Evolutionary conservation across 1,140 invertebrate genomes (phyloP).

Genomic region (Sinonovacula constricta): DNA sequence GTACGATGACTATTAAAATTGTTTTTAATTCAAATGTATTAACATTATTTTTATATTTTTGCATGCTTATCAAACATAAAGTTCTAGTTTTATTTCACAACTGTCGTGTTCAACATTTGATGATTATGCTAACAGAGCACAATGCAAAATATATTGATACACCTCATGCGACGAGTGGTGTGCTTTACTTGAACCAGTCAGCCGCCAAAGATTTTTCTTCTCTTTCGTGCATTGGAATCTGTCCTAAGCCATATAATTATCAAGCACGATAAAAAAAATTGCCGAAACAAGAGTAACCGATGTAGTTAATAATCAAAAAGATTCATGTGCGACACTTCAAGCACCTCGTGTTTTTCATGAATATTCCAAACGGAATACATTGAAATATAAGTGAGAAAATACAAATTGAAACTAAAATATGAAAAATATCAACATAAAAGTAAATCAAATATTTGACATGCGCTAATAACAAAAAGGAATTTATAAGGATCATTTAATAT

Average conservation of each 20-base stretch:
- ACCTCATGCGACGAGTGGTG: slow-evolving; percentile 17
- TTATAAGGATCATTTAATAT: slow-evolving; percentile 21
- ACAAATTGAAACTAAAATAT: slow-evolving; percentile 32
- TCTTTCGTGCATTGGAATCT: slow-evolving; percentile 6
- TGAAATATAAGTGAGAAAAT: slow-evolving; percentile 14
- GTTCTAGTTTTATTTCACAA: slow-evolving; percentile 13
- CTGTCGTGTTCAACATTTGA: slow-evolving; percentile 18
- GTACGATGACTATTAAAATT: too few species aligned
- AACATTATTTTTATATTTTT: slow-evolving; percentile 14
- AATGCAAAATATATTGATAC: slow-evolving; percentile 19
- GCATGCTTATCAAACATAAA: slow-evolving; percentile 16
- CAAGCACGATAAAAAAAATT: slow-evolving; percentile 12
- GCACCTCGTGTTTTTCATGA: slow-evolving; percentile 15
- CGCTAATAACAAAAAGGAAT: slow-evolving; percentile 22
- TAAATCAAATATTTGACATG: slow-evolving; percentile 24
- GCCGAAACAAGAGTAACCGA: slow-evolving; percentile 7
- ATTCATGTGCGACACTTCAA: slow-evolving; percentile 15
- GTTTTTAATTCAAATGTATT: slow-evolving; percentile 14
- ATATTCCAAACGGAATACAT: too few species aligned
- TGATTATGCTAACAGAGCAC: slow-evolving; percentile 18
- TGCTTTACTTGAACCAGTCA: slow-evolving; percentile 18
- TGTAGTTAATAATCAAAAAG: slow-evolving; percentile 15
- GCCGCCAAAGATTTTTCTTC: neutral
- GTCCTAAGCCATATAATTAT: slow-evolving; percentile 5
- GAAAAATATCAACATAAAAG: slow-evolving; percentile 1